Base-by-base conservation (phyloP, 2,113 vertebrate species). In the Proterorhinus semilunaris region DNA sequence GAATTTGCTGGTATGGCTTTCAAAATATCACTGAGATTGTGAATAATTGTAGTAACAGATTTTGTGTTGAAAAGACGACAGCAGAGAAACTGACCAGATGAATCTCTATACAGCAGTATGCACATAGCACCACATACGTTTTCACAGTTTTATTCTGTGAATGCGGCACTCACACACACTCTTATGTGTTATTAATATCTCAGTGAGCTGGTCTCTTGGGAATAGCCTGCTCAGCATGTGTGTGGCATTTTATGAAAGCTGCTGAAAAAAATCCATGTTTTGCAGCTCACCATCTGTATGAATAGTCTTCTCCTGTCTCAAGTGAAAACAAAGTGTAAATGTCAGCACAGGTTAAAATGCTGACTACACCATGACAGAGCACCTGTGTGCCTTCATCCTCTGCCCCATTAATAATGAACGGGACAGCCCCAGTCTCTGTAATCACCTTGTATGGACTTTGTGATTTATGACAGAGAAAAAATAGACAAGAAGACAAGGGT, bases 301-400 rank as follows among this genome's bases (percentile, higher is more conserved):
- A 50, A 64, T 76, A 78, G 71, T 83, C 76, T 81, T 66, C 72
- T 75, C 66, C 74, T n/a, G 66, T 83, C 79, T 79, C 78, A 45
- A 76, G 83, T 86, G 84, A 75, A 76, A 84, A 76, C 78, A 17
- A 83, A 88, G 69, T 80, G 80, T 82, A 80, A 83, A 82, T 82
- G 84, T 89, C 87, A 90, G 87, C 86, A 81, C 61, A 72, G 86
- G 87, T 90, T 87, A 82, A 85, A 87, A 76, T 76, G 84, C 88
- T 88, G 90, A 91, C 86, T 86, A 63, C 77, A 83, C 73, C 57
- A 5, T 89, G 86, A 88, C 86, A 4, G 72, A 75, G 84, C 86
- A 87, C 83, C 87, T 86, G 84, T 81, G 76, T 10, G 48, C 59
- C 74, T 68, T 51, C 62, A 69, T 53, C 52, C 75, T 79, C 63